Evolutionary conservation across 1,140 invertebrate genomes (phyloP).

Genomic region (Drosophila bifasciata): DNA sequence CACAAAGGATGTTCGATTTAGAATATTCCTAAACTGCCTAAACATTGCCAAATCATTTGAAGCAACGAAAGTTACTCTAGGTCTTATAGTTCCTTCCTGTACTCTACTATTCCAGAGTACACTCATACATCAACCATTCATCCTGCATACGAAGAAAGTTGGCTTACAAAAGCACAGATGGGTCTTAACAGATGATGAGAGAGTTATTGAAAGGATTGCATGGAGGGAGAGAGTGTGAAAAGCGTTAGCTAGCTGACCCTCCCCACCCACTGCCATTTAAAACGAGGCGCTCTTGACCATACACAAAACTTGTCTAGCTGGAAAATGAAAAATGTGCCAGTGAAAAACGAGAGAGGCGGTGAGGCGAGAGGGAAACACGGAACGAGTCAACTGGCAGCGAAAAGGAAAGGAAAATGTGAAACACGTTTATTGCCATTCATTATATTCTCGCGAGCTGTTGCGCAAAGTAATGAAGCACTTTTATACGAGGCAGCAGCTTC

Average conservation of each 20-base stretch:
- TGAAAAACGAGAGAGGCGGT: constrained; percentile 6
- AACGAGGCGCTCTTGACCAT: constrained; percentile 43
- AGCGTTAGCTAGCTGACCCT: constrained; percentile 7
- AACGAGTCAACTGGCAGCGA: constrained; percentile 21
- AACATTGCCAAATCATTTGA: no score
- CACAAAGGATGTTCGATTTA: no score
- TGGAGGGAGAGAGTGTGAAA: constrained; percentile 8
- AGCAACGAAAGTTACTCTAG: no score
- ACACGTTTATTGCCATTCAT: constrained; percentile 83
- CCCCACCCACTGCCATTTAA: constrained; percentile 7
- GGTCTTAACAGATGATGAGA: constrained; percentile 12
- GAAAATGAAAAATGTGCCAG: constrained; percentile 60
- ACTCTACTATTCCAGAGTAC: no score
- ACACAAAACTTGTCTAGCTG: constrained; percentile 35
- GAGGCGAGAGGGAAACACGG: constrained; percentile 1
- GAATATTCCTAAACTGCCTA: no score
- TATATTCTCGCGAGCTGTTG: constrained; percentile 82
- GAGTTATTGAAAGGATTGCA: constrained; percentile 45
- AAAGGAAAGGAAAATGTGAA: constrained; percentile 77
- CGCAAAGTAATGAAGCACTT: constrained; percentile 82
- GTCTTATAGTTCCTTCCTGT: no score
- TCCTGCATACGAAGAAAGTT: constrained; percentile 4
- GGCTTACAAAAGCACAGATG: constrained; percentile 1
- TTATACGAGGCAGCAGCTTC: constrained; percentile 51
- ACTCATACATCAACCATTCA: no score